Evolutionary conservation across 2,797 vertebrate species (phyloP).

Genomic region (Tragelaphus oryx): DNA sequence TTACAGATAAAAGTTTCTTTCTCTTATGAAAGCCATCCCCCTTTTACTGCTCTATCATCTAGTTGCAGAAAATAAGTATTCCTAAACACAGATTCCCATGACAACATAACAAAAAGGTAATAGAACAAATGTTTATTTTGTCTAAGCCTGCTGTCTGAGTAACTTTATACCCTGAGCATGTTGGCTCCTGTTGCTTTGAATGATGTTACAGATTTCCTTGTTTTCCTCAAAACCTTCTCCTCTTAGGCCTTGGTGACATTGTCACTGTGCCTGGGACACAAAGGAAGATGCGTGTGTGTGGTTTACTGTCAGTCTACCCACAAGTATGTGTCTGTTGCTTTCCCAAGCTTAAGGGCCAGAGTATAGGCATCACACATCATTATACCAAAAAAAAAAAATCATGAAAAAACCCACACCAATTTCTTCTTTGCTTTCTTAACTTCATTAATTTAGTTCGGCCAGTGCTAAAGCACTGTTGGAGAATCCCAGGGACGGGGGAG

Average conservation of each 20-base stretch:
- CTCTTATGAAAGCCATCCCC: background rate
- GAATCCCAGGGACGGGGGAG: too few relatives aligned
- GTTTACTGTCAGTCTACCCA: background rate
- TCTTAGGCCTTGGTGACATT: background rate
- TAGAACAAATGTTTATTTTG: conserved; percentile 71
- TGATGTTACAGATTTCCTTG: conserved; percentile 27
- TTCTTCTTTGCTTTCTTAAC: background rate
- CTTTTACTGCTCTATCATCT: conserved; percentile 21
- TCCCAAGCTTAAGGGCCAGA: background rate
- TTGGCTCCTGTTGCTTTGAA: conserved; percentile 50
- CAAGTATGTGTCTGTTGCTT: background rate
- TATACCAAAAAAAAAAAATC: background rate
- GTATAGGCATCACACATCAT: background rate
- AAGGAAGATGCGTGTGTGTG: background rate
- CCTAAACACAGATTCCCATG: conserved; percentile 69
- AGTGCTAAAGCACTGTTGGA: background rate
- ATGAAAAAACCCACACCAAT: background rate
- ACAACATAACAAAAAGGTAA: conserved; percentile 71
- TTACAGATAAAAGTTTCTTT: background rate
- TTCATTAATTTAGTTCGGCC: background rate
- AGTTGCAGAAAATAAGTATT: conserved; percentile 57
- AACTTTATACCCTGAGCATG: conserved; percentile 51
- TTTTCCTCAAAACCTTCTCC: conserved; percentile 23
- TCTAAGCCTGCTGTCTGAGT: conserved; percentile 62
- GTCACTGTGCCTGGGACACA: background rate